Evolutionary conservation across 2,113 vertebrate genomes (phyloP), one percentile per base, ranked within the genome.

Genomic region (Coreoperca whiteheadi): DNA sequence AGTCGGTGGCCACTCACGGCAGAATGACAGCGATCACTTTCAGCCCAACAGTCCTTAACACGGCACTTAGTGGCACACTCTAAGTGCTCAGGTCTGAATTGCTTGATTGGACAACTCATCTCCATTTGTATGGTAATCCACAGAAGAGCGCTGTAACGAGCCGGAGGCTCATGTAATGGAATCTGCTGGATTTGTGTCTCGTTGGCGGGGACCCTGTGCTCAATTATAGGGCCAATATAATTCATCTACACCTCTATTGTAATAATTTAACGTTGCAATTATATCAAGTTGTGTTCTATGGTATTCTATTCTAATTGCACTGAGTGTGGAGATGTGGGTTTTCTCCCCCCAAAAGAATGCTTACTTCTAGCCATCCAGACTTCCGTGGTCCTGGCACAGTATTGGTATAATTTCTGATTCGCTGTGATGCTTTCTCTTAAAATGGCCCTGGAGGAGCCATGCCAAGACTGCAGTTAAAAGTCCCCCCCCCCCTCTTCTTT

Each of bases 401-500:
- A 30, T 60, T 61, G 63, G 75, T 70, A 54, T 81, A 37, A 88
- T 88, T 86, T 90, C 63, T 85, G 71, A 79, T 75, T 81, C 14
- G 73, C 84, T 90, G 69, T 76, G 82, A 90, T 66, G 77, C 72
- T 83, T 84, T 88, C 70, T 88, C 82, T 88, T 75, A 86, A 91
- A 91, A 87, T 91, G 89, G 87, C 70, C 73, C 71, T 57, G 18
- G 65, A 89, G 91, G 87, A 93, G 73, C 67, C 63, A 37, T 89
- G 90, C 90, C 92, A 92, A 91, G 86, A 89, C 89, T 90, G 90
- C 89, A 83, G 85, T 79, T 84, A 86, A 87, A 87, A 82, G 21
- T 84, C 25, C 76, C 63, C 63, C 70, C 51, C 6, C 50, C 48
- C 30, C n/a, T 9, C 41, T 0, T 8, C 14, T 4, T 28, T 23